phyloP scores from a whole-genome alignment of 2,888 invertebrate species.

The Eupithecia subfuscata region DNA sequence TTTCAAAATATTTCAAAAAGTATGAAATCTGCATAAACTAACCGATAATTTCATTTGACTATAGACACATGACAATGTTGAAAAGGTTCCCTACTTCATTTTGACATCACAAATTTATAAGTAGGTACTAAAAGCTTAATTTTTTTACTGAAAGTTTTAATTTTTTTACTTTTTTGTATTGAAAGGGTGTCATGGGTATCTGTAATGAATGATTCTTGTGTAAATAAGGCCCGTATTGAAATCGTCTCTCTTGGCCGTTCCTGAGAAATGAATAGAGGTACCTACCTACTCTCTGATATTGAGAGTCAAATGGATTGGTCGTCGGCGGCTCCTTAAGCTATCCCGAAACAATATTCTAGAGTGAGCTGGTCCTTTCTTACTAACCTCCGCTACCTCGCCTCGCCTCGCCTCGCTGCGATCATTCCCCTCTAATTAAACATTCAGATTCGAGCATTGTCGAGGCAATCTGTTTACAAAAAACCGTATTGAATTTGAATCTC shows the following conservation, averaged over 20 bases:
- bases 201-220: not conserved
- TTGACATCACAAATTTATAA: too few relatives aligned
- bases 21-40: too few relatives aligned
- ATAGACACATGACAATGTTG: too few relatives aligned
- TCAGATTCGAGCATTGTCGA: not conserved
- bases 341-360: slow-evolving; percentile 1
- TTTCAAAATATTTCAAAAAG: too few relatives aligned
- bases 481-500: not conserved
- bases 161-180: not conserved
- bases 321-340: not conserved
- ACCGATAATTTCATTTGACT: too few relatives aligned
- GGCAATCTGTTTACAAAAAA: not conserved
- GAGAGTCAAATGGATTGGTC: slow-evolving; percentile 17
- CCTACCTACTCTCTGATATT: slow-evolving; percentile 10
- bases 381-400: too few relatives aligned
- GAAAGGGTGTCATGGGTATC: not conserved
- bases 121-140: too few relatives aligned
- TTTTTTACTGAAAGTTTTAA: too few relatives aligned
- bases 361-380: not conserved
- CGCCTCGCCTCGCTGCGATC: too few relatives aligned
- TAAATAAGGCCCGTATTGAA: not conserved
- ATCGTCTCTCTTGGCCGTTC: not conserved
- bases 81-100: too few relatives aligned
- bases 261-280: slow-evolving; percentile 14
- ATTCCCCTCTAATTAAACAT: not conserved